Conservation (phyloP, 2,797 vertebrate genomes). For the Hemitrygon akajei region DNA sequence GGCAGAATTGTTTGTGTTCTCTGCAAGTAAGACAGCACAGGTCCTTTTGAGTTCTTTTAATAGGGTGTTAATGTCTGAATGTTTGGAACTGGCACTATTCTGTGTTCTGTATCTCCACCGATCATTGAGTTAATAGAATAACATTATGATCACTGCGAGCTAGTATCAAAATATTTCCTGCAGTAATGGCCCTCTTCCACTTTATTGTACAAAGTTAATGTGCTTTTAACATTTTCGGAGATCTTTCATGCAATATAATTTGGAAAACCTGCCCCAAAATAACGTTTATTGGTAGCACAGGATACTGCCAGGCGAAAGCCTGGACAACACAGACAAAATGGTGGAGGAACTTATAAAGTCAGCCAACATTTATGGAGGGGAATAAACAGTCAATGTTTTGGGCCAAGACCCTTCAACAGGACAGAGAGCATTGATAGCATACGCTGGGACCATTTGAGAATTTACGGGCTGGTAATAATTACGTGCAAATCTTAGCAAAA, state of each 20-base stretch:
- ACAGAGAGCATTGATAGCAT: no score
- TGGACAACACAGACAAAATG: no score
- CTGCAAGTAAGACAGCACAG: background rate
- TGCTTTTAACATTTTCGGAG: background rate
- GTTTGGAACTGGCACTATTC: background rate
- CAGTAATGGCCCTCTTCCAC: background rate
- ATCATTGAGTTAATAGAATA: background rate
- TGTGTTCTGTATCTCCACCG: background rate
- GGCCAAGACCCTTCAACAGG: no score
- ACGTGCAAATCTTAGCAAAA: no score
- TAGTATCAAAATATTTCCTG: background rate
- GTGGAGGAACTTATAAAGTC: no score
- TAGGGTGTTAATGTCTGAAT: background rate
- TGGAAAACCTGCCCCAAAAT: background rate
- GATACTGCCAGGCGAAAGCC: background rate
- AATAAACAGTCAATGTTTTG: no score
- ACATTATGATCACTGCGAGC: background rate
- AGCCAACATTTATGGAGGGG: no score
- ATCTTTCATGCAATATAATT: background rate
- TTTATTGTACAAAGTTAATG: background rate
- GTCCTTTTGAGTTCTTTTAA: background rate
- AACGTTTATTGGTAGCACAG: background rate
- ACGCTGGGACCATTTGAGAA: no score
- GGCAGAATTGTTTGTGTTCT: background rate
- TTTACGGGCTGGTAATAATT: no score